These are phyloP conservation scores for Sebastes matsubarae DNA, from an alignment of 2,797 vertebrate species.

Conservation along the genomic window DNA sequence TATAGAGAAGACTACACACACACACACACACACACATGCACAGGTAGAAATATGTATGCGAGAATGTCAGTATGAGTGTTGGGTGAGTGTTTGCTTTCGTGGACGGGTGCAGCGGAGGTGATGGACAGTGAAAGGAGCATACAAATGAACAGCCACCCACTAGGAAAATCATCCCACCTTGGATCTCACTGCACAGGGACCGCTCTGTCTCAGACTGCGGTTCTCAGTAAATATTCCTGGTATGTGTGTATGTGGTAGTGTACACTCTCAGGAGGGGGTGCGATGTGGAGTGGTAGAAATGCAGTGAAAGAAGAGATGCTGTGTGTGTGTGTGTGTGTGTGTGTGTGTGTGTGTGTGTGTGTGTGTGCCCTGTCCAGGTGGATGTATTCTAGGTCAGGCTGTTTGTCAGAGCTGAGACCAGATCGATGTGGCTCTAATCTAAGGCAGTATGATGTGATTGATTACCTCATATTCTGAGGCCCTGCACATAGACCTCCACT, in stretches of 20 bases:
- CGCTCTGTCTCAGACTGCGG: conserved; percentile 66
- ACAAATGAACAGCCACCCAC: conserved; percentile 76
- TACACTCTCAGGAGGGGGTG: conserved; percentile 42
- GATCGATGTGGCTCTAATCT: conserved; percentile 78
- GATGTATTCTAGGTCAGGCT: conserved; percentile 67
- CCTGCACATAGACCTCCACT: conserved; percentile 52
- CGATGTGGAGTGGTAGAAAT: conserved; percentile 45
- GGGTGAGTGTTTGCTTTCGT: conserved; percentile 52
- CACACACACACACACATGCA: not conserved
- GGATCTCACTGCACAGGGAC: conserved; percentile 70
- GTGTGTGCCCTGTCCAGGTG: conserved; percentile 56
- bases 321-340: conserved; percentile 32
- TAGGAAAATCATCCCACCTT: conserved; percentile 74
- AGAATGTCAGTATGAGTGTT: conserved; percentile 29
- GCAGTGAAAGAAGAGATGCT: conserved; percentile 43
- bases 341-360: conserved; percentile 36
- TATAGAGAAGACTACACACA: not conserved
- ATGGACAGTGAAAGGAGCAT: conserved; percentile 71
- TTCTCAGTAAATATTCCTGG: conserved; percentile 72
- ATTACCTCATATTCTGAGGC: conserved; percentile 74
- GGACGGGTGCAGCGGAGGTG: conserved; percentile 49
- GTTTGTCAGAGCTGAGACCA: conserved; percentile 71
- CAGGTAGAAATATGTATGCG: conserved; percentile 40
- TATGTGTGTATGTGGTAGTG: conserved; percentile 70
- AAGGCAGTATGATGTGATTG: conserved; percentile 75